These are phyloP conservation scores for Hippasteria phrygiana DNA, from an alignment of 53 echinoderm and acorn worm genomes.

Conservation along the genomic window DNA sequence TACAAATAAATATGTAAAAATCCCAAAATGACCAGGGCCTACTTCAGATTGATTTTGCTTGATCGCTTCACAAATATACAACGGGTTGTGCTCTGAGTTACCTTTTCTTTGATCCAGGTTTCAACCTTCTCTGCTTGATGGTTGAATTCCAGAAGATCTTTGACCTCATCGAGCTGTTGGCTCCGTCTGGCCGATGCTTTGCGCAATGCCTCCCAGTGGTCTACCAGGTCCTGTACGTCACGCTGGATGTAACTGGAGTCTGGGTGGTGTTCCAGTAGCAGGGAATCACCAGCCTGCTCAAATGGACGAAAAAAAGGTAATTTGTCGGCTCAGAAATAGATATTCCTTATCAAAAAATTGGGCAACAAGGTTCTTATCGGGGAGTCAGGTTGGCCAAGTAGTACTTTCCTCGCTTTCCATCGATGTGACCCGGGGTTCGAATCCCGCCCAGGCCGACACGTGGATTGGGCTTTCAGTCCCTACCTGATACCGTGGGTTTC, in stretches of 20 bases:
- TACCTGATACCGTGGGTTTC: no score
- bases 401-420: not conserved
- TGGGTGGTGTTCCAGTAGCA: slow-evolving; percentile 71
- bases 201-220: slow-evolving; percentile 79
- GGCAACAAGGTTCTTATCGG: not conserved
- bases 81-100: no score
- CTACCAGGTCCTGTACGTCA: slow-evolving; percentile 69
- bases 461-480: not conserved
- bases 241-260: slow-evolving; percentile 70
- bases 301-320: not conserved
- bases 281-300: slow-evolving; percentile 71
- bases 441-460: not conserved
- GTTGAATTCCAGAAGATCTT: slow-evolving; percentile 89
- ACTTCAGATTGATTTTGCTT: no score
- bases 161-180: slow-evolving; percentile 86
- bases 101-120: slow-evolving; percentile 93
- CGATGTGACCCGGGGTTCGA: not conserved
- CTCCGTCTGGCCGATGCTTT: slow-evolving; percentile 80
- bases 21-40: no score
- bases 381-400: not conserved
- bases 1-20: no score
- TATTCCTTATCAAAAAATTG: no score
- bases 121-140: slow-evolving; percentile 87
- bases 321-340: no score
- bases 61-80: no score